Base-by-base conservation (phyloP, 1,140 invertebrate genomes). In the Aphidius gifuensis region DNA sequence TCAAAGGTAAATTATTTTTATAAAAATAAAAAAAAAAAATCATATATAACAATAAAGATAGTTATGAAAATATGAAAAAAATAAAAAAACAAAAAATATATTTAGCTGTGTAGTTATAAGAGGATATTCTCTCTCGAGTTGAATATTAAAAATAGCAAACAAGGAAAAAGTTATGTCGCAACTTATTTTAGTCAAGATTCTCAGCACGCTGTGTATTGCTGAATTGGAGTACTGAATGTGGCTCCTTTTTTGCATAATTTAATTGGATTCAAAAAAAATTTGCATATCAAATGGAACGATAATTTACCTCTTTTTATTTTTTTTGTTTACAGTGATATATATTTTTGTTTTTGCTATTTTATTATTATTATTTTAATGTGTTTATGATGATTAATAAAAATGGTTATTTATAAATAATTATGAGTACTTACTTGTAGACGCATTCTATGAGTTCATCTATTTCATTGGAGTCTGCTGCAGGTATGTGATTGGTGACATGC, bases 401-500 rank as follows among this genome's bases (percentile, higher is more conserved):
- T 16, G 16, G 16, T 16, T 8, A 45, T 11, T 8, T 1, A 45
- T 8, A 48, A n/a, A n/a, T 21, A 48, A 48, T 9, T 11, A 16
- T 44, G 40, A 42, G 3, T 44, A 74, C 72, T 73, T 70, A 84
- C 83, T 80, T 82, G 78, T 83, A 80, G 70, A 81, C 76, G 77
- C 79, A 83, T 78, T 83, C 79, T 80, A 83, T 82, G 72, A 83
- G 78, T 68, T 76, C 73, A 70, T 83, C 75, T 69, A 76, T 77
- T 71, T 73, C 71, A 64, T 83, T 80, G 70, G 80, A 74, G 70
- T 74, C 72, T 69, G 80, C 79, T 66, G 73, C 72, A 68, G 77
- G 77, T 74, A 79, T 80, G 72, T 82, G 79, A 77, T 82, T 82
- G 68, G 82, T 80, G 70, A 85, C 78, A 75, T 81, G 77, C 73